Evolutionary conservation across 2,797 vertebrate species (phyloP), one percentile per base, ranked within the genome.

Genomic region (Botia kubotai): DNA sequence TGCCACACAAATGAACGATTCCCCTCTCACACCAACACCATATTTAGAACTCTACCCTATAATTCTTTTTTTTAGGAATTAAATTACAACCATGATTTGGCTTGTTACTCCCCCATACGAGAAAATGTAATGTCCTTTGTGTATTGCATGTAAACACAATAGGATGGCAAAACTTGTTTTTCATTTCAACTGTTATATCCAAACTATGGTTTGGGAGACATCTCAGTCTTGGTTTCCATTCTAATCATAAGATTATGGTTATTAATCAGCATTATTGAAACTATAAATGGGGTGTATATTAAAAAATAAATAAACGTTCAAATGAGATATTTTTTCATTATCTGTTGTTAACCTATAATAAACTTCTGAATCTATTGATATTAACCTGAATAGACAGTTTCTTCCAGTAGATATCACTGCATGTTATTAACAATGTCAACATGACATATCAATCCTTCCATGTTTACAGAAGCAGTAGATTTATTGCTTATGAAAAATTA

Each of bases 51-150:
- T 82, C 63, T 71, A 72, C 72, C 57, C 79, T 82, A 77, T 87
- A 85, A 85, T 87, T 77, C 72, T 82, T 87, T 82, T 85, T 84
- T 87, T 87, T 87, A 82, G 86, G 83, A 86, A 83, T 87, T 82
- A 83, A 87, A 87, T 87, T 87, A 87, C 83, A 85, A 82, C 82
- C 83, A 81, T 81, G 75, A 85, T 85, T 85, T 79, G 83, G 75
- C 83, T 80, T 83, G 82, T 82, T 82, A 82, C 86, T 55, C 86
- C 86, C 79, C 76, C 83, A 5, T 66, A 75, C 69, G 26, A 77
- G 83, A 79, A 78, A 81, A 83, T 65, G 86, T 83, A 85, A 87
- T 82, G 76, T 82, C 79, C 72, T 84, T 75, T 67, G 76, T 75
- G 63, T 74, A 74, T 87, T 87, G 86, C 86, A 74, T 77, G 72